phyloP scores from a whole-genome alignment of 1,140 invertebrate species.

The Zaprionus ghesquierei region DNA sequence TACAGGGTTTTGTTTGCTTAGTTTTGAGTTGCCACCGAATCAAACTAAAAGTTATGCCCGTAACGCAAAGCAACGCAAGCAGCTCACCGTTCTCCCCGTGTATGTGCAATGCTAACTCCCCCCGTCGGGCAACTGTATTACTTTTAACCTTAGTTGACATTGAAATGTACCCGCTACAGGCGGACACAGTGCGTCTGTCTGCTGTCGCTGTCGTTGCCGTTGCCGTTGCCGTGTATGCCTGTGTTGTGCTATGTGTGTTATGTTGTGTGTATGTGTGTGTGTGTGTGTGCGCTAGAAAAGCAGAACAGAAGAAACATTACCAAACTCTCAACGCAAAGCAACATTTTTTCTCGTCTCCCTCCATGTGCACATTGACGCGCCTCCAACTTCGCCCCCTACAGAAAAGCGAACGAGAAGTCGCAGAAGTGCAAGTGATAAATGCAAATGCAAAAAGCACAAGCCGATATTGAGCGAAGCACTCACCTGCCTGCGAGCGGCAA shows the following conservation, averaged over 20 bases:
- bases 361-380: constrained; percentile 9
- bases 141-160: constrained; percentile 81
- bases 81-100: constrained; percentile 48
- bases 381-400: background rate
- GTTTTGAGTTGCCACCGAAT: constrained; percentile 48
- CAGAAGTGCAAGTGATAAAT: constrained; percentile 8
- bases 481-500: constrained; percentile 1
- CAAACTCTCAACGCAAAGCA: background rate
- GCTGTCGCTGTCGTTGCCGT: too few species aligned
- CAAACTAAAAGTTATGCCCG: constrained; percentile 51
- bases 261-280: constrained; percentile 23
- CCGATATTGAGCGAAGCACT: constrained; percentile 1
- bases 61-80: constrained; percentile 39
- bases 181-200: constrained; percentile 47
- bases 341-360: background rate
- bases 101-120: constrained; percentile 61
- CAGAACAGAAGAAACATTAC: constrained; percentile 27
- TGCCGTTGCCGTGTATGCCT: too few species aligned
- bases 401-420: background rate
- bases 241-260: constrained; percentile 3
- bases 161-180: constrained; percentile 78
- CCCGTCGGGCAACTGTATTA: constrained; percentile 54
- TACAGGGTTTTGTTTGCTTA: constrained; percentile 59
- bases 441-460: constrained; percentile 16
- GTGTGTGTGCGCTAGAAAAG: constrained; percentile 44